Evolutionary conservation across 1,140 invertebrate species (phyloP).

Genomic region (Coenobita brevimanus): DNA sequence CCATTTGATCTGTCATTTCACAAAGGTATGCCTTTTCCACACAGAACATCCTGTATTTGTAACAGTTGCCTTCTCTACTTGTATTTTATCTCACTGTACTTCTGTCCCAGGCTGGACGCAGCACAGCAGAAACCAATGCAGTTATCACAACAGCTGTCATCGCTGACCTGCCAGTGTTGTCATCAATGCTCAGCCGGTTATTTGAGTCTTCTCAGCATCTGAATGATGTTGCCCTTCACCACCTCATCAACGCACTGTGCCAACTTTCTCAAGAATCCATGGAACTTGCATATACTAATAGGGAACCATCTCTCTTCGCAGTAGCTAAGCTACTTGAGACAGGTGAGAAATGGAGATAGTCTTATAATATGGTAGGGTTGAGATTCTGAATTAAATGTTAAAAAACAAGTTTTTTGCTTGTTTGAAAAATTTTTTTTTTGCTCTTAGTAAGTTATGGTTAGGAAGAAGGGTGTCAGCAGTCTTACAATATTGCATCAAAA

Average conservation of each 20-base stretch:
- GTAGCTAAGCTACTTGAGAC: slow-evolving; percentile 98
- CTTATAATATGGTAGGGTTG: too few species aligned
- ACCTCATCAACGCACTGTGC: slow-evolving; percentile 96
- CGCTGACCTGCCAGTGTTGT: slow-evolving; percentile 94
- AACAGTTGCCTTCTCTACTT: too few species aligned
- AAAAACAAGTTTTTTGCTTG: too few species aligned
- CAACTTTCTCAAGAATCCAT: slow-evolving; percentile 97
- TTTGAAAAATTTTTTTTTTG: too few species aligned
- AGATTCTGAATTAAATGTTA: too few species aligned
- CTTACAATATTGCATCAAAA: too few species aligned
- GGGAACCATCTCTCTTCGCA: slow-evolving; percentile 97
- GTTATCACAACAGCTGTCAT: slow-evolving; percentile 96
- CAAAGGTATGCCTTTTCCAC: too few species aligned
- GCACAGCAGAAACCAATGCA: slow-evolving; percentile 86
- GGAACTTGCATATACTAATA: slow-evolving; percentile 96
- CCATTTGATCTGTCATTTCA: too few species aligned
- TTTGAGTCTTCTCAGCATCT: slow-evolving; percentile 96
- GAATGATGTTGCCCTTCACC: slow-evolving; percentile 95
- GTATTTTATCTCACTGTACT: too few species aligned
- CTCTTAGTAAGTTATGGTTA: too few species aligned
- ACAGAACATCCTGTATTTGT: too few species aligned
- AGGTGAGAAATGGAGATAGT: slow-evolving; percentile 77
- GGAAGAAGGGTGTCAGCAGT: too few species aligned
- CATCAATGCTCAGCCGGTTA: slow-evolving; percentile 92
- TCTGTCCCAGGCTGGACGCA: slow-evolving; percentile 75